phyloP scores from a whole-genome alignment of 2,797 vertebrate species.

The Sebastolobus alascanus region DNA sequence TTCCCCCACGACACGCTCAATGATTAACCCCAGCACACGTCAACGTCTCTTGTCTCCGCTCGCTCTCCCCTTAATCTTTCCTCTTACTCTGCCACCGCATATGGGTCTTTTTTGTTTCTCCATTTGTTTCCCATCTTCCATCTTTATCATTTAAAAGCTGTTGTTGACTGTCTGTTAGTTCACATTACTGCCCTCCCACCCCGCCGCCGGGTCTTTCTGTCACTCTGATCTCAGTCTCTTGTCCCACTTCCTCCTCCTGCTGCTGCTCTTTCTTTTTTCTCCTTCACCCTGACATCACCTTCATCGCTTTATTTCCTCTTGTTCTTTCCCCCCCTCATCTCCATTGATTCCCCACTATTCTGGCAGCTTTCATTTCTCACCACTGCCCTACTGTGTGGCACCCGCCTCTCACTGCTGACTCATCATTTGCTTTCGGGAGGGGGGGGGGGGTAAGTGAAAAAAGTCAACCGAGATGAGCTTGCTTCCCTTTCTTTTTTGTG shows the following conservation, averaged over 20 bases:
- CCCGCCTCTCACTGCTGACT: conserved; percentile 65
- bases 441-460: conserved; percentile 8
- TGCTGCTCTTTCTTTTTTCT: background rate
- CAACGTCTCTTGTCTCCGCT: conserved; percentile 31
- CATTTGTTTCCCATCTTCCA: conserved; percentile 40
- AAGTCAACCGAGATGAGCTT: conserved; percentile 52
- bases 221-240: conserved; percentile 46
- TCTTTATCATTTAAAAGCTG: conserved; percentile 32
- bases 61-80: conserved; percentile 28
- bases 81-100: conserved; percentile 18
- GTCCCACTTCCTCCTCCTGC: conserved; percentile 15
- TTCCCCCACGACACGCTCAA: conserved; percentile 63
- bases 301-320: conserved; percentile 35
- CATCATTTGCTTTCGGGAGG: conserved; percentile 52
- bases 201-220: conserved; percentile 15
- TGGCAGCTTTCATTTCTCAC: conserved; percentile 66
- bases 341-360: conserved; percentile 38
- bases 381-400: conserved; percentile 27
- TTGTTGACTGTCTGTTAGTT: conserved; percentile 44
- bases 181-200: conserved; percentile 11
- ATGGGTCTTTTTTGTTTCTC: conserved; percentile 39
- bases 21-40: conserved; percentile 69
- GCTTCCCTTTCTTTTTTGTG: conserved; percentile 55
- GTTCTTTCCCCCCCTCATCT: conserved; percentile 31
- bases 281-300: conserved; percentile 61